Evolutionary conservation across 2,113 vertebrate species (phyloP).

Genomic region (Ptyas mucosa): DNA sequence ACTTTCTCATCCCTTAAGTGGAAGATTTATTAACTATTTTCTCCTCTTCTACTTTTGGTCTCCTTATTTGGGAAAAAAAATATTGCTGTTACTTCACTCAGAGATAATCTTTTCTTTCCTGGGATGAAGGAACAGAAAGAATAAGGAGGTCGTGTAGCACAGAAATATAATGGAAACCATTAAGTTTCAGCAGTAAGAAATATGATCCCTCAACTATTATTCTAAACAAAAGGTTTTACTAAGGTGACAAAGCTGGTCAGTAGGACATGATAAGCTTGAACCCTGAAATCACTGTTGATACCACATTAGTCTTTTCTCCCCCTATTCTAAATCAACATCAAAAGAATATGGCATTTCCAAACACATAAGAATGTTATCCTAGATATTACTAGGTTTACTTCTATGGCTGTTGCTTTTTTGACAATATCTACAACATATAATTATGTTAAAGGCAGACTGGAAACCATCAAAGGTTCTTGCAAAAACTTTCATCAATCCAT

Average conservation of each 20-base stretch:
- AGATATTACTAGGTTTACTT: not conserved
- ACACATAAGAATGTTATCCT: not conserved
- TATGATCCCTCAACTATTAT: not conserved
- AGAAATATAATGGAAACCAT: not conserved
- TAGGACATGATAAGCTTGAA: not conserved
- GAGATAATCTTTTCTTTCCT: not conserved
- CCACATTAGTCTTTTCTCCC: not conserved
- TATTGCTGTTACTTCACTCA: not conserved
- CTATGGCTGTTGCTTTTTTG: not conserved
- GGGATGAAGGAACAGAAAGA: not conserved
- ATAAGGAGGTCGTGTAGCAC: not conserved
- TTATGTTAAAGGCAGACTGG: not conserved
- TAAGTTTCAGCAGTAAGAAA: not conserved
- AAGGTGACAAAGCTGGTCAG: not conserved
- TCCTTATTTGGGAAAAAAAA: not conserved
- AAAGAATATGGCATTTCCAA: not conserved
- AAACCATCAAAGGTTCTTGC: not conserved
- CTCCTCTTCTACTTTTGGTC: not conserved
- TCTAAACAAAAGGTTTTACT: not conserved
- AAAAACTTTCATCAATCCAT: not conserved
- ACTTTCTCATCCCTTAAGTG: not conserved
- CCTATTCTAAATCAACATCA: not conserved
- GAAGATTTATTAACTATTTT: not conserved
- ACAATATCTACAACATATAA: not conserved
- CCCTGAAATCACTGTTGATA: not conserved